Evolutionary conservation across 2,797 vertebrate genomes (phyloP), one percentile per base, ranked within the genome.

Genomic region (Danio jaintianensis): DNA sequence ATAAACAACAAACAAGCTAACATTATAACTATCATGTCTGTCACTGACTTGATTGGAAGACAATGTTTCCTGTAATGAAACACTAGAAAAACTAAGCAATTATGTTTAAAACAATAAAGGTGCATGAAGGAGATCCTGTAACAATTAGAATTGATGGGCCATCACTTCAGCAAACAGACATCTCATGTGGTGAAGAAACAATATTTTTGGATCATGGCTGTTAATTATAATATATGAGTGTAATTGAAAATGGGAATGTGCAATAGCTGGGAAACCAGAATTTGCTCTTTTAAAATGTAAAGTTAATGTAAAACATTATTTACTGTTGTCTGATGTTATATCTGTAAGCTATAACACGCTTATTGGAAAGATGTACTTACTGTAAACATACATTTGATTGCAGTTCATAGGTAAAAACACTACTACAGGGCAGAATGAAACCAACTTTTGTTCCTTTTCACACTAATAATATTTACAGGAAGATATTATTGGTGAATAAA

Each of bases 21-120:
- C 66, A 62, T 61, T 52, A 70, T 67, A 67, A 55, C 63, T 6
- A 77, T 61, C 8, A 12, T 29, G 43, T 9, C 43, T 62, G 66
- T 52, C 66, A 78, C 66, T 52, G 55, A 61, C 52, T 70, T 78
- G 76, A 78, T 70, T 78, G 66, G 66, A 70, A 61, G 55, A 70
- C 66, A 78, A 42, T 70, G 76, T 70, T 52, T 8, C 9, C 76
- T 16, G 66, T 70, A 61, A 61, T 61, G 42, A 70, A 61, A 52
- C 66, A 52, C 18, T 29, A 59, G n/a, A 70, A 59, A 69, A 20
- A 29, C 18, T 61, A 61, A 59, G 66, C 53, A 70, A 52, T 70
- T 78, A 78, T 29, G 66, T 61, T 18, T 78, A 52, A 3, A 58
- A 68, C 16, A 70, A 62, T 62, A 70, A 78, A 78, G 29, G 76